Base-by-base conservation (phyloP, 2,888 invertebrate genomes). In the Spialia ferax region DNA sequence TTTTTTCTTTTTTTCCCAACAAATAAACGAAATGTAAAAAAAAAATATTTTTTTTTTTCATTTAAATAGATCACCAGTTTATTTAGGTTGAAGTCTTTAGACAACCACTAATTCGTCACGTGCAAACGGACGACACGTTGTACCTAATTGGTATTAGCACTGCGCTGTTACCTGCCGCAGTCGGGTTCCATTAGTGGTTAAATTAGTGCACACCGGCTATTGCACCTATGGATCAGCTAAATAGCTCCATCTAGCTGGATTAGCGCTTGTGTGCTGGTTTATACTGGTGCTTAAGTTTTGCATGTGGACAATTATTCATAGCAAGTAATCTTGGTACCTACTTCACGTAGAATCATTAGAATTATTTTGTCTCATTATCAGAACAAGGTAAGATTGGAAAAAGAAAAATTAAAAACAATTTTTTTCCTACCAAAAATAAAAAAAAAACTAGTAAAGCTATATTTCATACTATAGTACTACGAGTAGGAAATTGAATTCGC, bases 101-200 rank as follows among this genome's bases (percentile, higher is more conserved):
- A 8, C 29, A 29, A 29, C 52, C 29, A 54, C 13, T 13, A 50
- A 50, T 52, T 38, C 38, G 52, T 55, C 22, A 59, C 45, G 48
- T 50, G 8, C 35, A 57, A 66, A 29, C 38, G 35, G 38, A 38
- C 59, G 42, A 64, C 59, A 66, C 59, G 52, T 55, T 26, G 52
- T 32, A 48, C 35, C 22, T 66, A 54, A 66, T 61, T 66, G 66
- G 66, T 55, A 66, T 61, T 61, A 66, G 60, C 63, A 54, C 42
- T 45, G 48, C 54, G 60, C 48, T 60, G 66, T 60, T 57, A 52
- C 65, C 45, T 42, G 42, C 68, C 64, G 48, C 66, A 64, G 71
- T 71, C 73, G 71, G 74, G 75, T 75, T 65, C 76, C 76, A 81
- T 82, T 82, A 80, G 77, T 74, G 70, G 71, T 50, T 69, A 68